These are phyloP conservation scores for Theonella swinhoei DNA, from an alignment of 37 sponge, comb jelly and placozoan genomes.

Conservation along the genomic window DNA sequence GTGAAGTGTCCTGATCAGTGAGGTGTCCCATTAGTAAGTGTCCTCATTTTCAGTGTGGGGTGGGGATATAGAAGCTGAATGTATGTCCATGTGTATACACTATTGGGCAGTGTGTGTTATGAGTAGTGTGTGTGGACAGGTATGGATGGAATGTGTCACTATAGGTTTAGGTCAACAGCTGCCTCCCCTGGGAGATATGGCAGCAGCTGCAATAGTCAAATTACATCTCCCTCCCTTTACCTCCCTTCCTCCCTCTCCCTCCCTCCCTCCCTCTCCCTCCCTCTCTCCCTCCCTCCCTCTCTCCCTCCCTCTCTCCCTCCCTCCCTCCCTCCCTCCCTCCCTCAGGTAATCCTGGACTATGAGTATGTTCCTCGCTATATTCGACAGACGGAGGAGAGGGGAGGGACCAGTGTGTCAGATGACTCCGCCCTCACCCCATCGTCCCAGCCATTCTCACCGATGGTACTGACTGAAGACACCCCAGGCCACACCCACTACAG, in stretches of 20 bases:
- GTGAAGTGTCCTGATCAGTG: too few species aligned
- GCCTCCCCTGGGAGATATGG: too few species aligned
- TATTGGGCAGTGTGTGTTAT: too few species aligned
- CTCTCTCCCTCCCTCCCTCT: background rate
- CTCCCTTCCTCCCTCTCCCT: background rate
- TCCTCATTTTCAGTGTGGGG: too few species aligned
- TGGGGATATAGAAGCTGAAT: too few species aligned
- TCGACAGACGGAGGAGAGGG: background rate
- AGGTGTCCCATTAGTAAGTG: too few species aligned
- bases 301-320: background rate
- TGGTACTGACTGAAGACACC: background rate
- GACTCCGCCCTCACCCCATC: background rate
- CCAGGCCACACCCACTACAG: background rate
- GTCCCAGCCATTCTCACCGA: background rate
- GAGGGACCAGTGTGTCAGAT: background rate
- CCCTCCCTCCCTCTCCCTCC: background rate
- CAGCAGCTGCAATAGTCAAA: too few species aligned
- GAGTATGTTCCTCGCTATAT: background rate
- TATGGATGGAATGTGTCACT: too few species aligned
- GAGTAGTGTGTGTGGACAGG: too few species aligned
- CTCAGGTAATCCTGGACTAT: slow-evolving; percentile 26
- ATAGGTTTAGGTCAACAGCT: too few species aligned
- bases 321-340: background rate
- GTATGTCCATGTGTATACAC: too few species aligned
- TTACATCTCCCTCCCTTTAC: background rate